A percentile compares a stretch with the other conserved stretches of the same genome.
These are phyloP conservation scores for Bugula neritina DNA, from an alignment of 2,888 invertebrate species.

Conservation along the genomic window DNA sequence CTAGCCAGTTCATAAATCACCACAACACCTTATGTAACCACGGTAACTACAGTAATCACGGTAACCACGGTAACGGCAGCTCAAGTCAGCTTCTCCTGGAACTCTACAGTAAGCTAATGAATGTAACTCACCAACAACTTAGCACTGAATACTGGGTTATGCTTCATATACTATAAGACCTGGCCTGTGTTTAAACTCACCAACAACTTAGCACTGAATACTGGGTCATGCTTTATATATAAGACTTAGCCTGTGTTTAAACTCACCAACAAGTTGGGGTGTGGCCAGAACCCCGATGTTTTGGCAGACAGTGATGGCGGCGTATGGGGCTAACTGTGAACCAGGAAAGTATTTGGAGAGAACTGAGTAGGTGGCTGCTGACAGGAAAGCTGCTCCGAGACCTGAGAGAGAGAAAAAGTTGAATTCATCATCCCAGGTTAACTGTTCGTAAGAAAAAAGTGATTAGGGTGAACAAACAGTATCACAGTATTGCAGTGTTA, in stretches of 20 bases:
- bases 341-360: conserved; percentile 14
- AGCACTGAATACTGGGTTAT: neutral
- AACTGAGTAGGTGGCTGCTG: neutral
- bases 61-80: too few relatives aligned
- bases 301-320: conserved; percentile 15
- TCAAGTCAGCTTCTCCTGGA: too few relatives aligned
- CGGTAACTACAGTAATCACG: too few relatives aligned
- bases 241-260: neutral
- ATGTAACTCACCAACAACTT: neutral
- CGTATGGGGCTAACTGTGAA: conserved; percentile 7
- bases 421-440: neutral
- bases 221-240: neutral
- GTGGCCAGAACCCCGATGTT: conserved; percentile 18
- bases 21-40: too few relatives aligned
- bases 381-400: conserved; percentile 1
- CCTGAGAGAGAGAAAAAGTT: neutral
- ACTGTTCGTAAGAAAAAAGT: too few relatives aligned
- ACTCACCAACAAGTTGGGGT: neutral
- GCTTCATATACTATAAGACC: neutral
- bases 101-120: neutral
- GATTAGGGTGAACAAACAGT: too few relatives aligned
- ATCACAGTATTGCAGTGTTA: too few relatives aligned
- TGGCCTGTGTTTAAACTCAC: neutral
- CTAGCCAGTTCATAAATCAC: too few relatives aligned
- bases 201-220: neutral